These are phyloP conservation scores for Drosophila mercatorum DNA, from an alignment of 2,888 invertebrate genomes.

Conservation along the genomic window DNA sequence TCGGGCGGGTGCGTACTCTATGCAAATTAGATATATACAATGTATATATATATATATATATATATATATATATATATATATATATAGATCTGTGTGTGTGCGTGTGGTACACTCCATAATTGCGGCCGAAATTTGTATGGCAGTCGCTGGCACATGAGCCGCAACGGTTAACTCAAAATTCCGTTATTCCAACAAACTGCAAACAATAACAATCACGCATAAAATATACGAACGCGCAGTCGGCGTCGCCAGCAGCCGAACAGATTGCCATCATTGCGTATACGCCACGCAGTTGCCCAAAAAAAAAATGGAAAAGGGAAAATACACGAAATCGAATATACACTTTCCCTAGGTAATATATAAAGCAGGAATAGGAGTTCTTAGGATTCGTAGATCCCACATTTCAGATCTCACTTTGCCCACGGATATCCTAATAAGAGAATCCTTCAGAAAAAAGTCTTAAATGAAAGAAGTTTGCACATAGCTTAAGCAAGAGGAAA, in stretches of 20 bases:
- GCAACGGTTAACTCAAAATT: constrained; percentile 66
- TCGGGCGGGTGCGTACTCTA: constrained; percentile 48
- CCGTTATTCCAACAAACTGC: constrained; percentile 65
- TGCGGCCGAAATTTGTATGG: constrained; percentile 64
- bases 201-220: constrained; percentile 79
- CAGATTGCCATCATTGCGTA: constrained; percentile 69
- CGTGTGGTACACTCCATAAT: constrained; percentile 54
- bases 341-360: neutral
- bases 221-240: constrained; percentile 56
- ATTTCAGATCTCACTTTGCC: no score
- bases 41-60: constrained; percentile 36
- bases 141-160: constrained; percentile 70
- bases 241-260: constrained; percentile 21
- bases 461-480: no score
- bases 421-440: no score
- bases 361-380: neutral
- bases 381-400: no score
- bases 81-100: constrained; percentile 16
- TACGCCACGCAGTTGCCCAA: constrained; percentile 53
- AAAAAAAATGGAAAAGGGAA: neutral
- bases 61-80: constrained; percentile 4
- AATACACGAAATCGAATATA: constrained; percentile 26
- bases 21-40: constrained; percentile 77
- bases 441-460: no score
- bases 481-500: no score